phyloP scores from a whole-genome alignment of 2,797 vertebrate species.

The Sebastolobus alascanus region DNA sequence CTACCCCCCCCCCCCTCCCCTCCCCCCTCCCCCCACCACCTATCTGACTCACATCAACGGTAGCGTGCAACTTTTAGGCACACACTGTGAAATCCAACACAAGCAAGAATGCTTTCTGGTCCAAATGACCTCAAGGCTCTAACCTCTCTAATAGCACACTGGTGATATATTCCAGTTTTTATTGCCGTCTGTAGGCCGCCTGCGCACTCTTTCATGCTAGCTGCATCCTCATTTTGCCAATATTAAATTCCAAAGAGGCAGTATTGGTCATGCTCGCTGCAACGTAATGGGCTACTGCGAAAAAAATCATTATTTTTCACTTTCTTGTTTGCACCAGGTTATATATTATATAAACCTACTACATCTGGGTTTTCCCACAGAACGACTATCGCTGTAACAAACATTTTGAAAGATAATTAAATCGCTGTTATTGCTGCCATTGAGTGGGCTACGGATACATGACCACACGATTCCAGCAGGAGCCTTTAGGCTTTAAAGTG shows the following conservation, averaged over 20 bases:
- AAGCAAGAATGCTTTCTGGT: conserved; percentile 75
- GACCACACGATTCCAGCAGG: conserved; percentile 2
- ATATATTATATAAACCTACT: neutral
- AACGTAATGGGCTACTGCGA: conserved; percentile 43
- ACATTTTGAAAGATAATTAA: conserved; percentile 43
- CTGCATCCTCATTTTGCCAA: conserved; percentile 62
- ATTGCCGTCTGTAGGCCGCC: conserved; percentile 65
- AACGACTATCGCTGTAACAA: conserved; percentile 26
- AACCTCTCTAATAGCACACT: conserved; percentile 68
- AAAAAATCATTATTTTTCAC: conserved; percentile 45
- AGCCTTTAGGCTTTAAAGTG: conserved; percentile 7
- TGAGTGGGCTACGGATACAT: conserved; percentile 22
- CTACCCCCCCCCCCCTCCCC: conserved; percentile 13
- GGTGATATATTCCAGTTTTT: conserved; percentile 80
- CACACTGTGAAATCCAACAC: conserved; percentile 84
- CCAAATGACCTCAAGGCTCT: conserved; percentile 77
- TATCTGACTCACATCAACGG: conserved; percentile 73
- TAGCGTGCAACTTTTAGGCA: conserved; percentile 80
- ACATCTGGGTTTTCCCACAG: conserved; percentile 9
- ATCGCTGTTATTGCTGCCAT: conserved; percentile 33
- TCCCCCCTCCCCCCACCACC: conserved; percentile 41
- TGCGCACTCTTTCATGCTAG: conserved; percentile 56
- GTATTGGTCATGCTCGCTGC: conserved; percentile 56
- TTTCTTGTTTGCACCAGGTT: conserved; percentile 50
- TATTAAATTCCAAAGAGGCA: conserved; percentile 57